Conservation (phyloP, 2,113 vertebrate species). For the Etia nguti region DNA sequence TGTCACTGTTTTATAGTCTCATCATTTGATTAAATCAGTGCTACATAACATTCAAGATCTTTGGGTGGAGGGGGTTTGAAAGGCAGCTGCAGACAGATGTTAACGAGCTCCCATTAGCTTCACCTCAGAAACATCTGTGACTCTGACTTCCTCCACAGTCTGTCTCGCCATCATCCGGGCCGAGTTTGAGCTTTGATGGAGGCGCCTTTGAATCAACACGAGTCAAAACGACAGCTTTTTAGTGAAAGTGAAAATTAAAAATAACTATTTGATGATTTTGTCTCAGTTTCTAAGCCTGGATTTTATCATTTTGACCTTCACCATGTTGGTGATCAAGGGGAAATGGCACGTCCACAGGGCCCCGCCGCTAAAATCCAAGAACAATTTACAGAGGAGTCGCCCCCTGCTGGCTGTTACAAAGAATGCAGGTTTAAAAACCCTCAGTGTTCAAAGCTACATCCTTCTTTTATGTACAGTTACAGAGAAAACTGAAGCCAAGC, state of each 20-base stretch:
- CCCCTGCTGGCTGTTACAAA: not conserved
- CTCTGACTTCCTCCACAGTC: not conserved
- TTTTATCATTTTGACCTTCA: not conserved
- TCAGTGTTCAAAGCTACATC: not conserved
- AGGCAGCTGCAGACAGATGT: not conserved
- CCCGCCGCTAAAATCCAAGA: not conserved
- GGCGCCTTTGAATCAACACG: not conserved
- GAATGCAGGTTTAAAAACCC: not conserved
- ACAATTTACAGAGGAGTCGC: not conserved
- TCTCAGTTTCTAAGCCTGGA: not conserved
- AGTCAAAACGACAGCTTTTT: not conserved
- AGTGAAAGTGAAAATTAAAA: not conserved
- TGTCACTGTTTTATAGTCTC: not conserved
- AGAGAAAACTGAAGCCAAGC: not conserved
- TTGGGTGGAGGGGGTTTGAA: not conserved
- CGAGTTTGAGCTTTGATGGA: not conserved
- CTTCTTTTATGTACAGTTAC: not conserved
- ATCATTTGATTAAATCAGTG: not conserved
- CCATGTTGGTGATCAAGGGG: not conserved
- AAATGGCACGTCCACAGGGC: rapidly evolving
- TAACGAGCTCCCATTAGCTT: not conserved
- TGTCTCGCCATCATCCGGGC: not conserved
- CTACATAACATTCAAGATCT: not conserved
- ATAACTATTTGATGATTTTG: not conserved
- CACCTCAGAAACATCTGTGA: not conserved